Evolutionary conservation across 2,113 vertebrate species (phyloP), one percentile per base, ranked within the genome.

Genomic region (Donacobius atricapilla): DNA sequence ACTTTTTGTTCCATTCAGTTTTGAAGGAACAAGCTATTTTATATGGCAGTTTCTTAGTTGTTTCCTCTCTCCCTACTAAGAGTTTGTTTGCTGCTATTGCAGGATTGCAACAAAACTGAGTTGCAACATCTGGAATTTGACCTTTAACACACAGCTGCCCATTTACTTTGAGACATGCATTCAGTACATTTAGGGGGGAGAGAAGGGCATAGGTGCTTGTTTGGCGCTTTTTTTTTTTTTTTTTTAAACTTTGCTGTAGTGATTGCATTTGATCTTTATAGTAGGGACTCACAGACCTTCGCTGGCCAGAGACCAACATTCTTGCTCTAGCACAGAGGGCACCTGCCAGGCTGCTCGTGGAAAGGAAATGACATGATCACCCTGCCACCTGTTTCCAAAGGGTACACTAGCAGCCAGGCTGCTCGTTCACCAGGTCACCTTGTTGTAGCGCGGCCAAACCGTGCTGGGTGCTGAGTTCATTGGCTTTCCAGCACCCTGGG

Each of bases 361-460:
- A 91, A 85, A 92, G 95, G 95, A 97, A 97, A 92, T 96, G 65
- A 96, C 90, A 88, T 10, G 75, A 64, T 53, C 94, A 28, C 2
- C 0, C 64, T 88, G 81, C 81, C 91, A 95, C 96, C 93, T 96
- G 83, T 86, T 96, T 91, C 54, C 50, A 53, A 93, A 88, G 86
- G 71, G 64, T 72, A 12, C 3, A 0, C 13, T 35, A 53, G 51
- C 58, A 63, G 57, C 53, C 9, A 3, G 68, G 53, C 39, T 54
- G n/a, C 87, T 93, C 1, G 1, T 81, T 93, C 9, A 2, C 33
- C 56, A 79, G 93, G 93, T 96, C 95, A 97, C 83, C 89, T 93
- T 94, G 75, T 58, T 96, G 72, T 35, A 50, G 20, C 40, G 35
- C 28, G 81, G 82, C 83, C 94, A 96, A 24, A 79, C 65, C 95